These are phyloP conservation scores for Antheraea assamensis DNA, from an alignment of 2,888 invertebrate species.

Conservation along the genomic window DNA sequence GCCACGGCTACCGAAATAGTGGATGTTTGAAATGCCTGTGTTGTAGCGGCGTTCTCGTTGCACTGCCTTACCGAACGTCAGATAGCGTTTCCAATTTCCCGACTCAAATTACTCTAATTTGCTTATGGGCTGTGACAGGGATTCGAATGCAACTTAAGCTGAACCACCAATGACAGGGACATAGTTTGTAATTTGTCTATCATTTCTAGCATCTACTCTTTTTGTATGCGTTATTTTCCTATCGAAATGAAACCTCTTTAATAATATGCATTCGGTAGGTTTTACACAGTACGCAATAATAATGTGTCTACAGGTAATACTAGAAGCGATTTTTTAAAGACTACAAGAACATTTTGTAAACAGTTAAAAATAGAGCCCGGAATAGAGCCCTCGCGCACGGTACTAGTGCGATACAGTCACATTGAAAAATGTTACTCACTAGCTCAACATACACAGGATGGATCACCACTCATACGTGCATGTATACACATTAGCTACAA, in stretches of 20 bases:
- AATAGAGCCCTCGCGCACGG: too few relatives aligned
- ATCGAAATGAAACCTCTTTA: background rate
- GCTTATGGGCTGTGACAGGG: constrained; percentile 77
- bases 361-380: too few relatives aligned
- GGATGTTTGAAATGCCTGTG: constrained; percentile 78
- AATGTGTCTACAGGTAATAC: too few relatives aligned
- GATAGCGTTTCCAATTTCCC: constrained; percentile 81
- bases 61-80: constrained; percentile 67
- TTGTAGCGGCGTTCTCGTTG: constrained; percentile 65
- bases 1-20: constrained; percentile 69
- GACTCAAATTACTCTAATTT: constrained; percentile 82
- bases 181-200: background rate
- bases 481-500: too few relatives aligned
- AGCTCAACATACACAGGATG: too few relatives aligned
- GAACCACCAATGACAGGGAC: constrained; percentile 30
- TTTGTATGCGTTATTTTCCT: background rate
- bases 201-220: background rate
- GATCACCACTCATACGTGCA: too few relatives aligned
- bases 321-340: too few relatives aligned
- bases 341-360: too few relatives aligned
- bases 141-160: constrained; percentile 69
- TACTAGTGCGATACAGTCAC: too few relatives aligned
- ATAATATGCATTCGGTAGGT: too few relatives aligned
- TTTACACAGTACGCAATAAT: too few relatives aligned
- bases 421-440: too few relatives aligned